These are phyloP conservation scores for Astatotilapia flaviijosephi DNA, from an alignment of 2,113 vertebrate genomes.

Conservation along the genomic window DNA sequence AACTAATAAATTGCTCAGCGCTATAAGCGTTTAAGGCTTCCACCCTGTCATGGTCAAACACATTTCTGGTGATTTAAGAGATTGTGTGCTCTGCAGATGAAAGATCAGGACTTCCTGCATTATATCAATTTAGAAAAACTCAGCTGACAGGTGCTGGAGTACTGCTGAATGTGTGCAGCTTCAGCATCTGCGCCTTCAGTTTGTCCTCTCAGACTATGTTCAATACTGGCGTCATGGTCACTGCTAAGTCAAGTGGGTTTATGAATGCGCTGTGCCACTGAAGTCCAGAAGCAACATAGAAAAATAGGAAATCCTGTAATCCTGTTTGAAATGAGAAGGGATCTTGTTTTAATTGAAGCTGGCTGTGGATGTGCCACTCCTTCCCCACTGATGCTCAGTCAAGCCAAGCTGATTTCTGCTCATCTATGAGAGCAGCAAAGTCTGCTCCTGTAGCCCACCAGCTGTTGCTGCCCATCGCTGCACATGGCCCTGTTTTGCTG, in stretches of 20 bases:
- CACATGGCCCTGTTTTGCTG: constrained; percentile 50
- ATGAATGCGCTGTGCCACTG: constrained; percentile 5
- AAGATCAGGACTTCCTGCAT: constrained; percentile 3
- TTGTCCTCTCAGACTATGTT: not conserved
- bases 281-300: constrained; percentile 1
- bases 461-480: constrained; percentile 13
- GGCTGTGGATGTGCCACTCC: not conserved
- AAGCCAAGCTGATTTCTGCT: constrained; percentile 17
- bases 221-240: not conserved
- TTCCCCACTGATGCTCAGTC: constrained; percentile 13
- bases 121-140: constrained; percentile 1
- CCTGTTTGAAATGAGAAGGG: constrained; percentile 40
- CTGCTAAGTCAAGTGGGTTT: not conserved
- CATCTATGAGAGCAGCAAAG: not conserved
- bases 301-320: constrained; percentile 54
- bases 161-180: not conserved
- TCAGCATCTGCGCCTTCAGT: not conserved
- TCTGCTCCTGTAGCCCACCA: not conserved
- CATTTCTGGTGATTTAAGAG: not conserved
- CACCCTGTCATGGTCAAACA: not conserved
- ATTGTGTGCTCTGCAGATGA: constrained; percentile 12
- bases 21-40: not conserved
- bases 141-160: not conserved
- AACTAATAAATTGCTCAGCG: constrained; percentile 31
- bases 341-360: constrained; percentile 54